Percentiles rank a stretch among this genome's conserved stretches.
These are phyloP conservation scores for Aleiodes sp. DNA, from an alignment of 1,140 invertebrate genomes.

Conservation along the genomic window DNA sequence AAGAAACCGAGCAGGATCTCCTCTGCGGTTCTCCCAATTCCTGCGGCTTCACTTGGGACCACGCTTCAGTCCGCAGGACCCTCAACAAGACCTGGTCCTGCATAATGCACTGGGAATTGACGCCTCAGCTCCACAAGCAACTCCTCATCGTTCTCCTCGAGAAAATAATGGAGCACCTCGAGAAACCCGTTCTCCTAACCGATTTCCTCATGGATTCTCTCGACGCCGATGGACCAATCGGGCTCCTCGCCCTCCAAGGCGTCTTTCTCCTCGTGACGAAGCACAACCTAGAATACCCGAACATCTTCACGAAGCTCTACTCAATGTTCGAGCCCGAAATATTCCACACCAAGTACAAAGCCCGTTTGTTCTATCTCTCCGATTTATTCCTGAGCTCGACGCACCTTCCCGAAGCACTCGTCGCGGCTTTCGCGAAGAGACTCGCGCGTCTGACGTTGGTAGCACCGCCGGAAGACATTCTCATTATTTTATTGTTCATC, in stretches of 20 bases:
- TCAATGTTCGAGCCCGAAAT: constrained; percentile 89
- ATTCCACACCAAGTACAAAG: constrained; percentile 90
- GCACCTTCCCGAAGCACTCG: constrained; percentile 90
- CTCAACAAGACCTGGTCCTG: constrained; percentile 77
- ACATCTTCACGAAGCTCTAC: constrained; percentile 95
- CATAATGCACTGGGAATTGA: constrained; percentile 75
- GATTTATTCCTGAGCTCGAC: constrained; percentile 93
- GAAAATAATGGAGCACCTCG: constrained; percentile 81
- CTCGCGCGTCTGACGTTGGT: constrained; percentile 83
- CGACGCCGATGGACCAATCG: constrained; percentile 85
- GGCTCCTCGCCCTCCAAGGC: constrained; percentile 91
- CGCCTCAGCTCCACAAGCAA: constrained; percentile 77
- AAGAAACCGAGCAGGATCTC: constrained; percentile 48
- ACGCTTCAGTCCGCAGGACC: constrained; percentile 53
- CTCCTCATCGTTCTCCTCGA: constrained; percentile 85
- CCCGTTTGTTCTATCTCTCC: constrained; percentile 84
- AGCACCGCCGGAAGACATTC: constrained; percentile 82
- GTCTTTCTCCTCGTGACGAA: constrained; percentile 90
- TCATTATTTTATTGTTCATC: constrained; percentile 84
- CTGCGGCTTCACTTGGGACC: constrained; percentile 57
- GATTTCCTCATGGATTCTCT: constrained; percentile 93
- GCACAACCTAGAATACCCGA: constrained; percentile 94
- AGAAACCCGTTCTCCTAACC: constrained; percentile 84
- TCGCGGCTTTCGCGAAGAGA: constrained; percentile 93
- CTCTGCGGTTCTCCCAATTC: constrained; percentile 50